A percentile compares a stretch with the other conserved stretches of the same genome.
Conservation (phyloP, 2,888 invertebrate genomes). For the Brachypterus glaber region DNA sequence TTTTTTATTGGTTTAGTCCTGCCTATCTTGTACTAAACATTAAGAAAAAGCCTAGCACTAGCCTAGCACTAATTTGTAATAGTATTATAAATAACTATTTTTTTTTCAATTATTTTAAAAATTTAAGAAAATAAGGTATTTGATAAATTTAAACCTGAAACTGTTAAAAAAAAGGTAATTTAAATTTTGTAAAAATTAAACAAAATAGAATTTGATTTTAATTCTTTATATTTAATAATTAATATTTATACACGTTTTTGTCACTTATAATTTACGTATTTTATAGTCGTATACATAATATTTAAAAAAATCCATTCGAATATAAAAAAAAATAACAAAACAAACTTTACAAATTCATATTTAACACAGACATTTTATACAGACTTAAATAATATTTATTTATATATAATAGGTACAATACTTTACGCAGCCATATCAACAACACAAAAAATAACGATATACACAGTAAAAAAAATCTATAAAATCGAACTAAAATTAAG, state of each 20-base stretch:
- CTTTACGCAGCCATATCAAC: slow-evolving; percentile 1
- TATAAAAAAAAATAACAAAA: slow-evolving; percentile 5
- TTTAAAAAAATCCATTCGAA: slow-evolving; percentile 3
- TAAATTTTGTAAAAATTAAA: too few relatives aligned
- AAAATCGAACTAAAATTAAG: too few relatives aligned
- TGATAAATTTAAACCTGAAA: too few relatives aligned
- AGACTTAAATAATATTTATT: slow-evolving; percentile 4
- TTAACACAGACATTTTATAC: slow-evolving; percentile 4
- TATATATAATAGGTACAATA: slow-evolving; percentile 4
- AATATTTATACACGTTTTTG: slow-evolving; percentile 2
- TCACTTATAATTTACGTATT: slow-evolving; percentile 4
- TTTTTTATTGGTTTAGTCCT: too few relatives aligned
- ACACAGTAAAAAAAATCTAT: too few relatives aligned
- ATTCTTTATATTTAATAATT: slow-evolving; percentile 4
- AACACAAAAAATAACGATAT: slow-evolving; percentile 5
- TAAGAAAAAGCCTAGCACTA: too few relatives aligned
- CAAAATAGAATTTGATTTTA: neutral
- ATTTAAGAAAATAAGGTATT: too few relatives aligned
- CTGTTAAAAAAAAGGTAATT: too few relatives aligned
- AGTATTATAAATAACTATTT: too few relatives aligned
- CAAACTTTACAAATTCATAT: slow-evolving; percentile 3
- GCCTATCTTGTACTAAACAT: too few relatives aligned
- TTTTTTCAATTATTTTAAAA: too few relatives aligned
- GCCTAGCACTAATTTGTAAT: too few relatives aligned
- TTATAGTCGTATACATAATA: slow-evolving; percentile 4